Conservation (phyloP, 2,888 invertebrate genomes). For the Actias luna region DNA sequence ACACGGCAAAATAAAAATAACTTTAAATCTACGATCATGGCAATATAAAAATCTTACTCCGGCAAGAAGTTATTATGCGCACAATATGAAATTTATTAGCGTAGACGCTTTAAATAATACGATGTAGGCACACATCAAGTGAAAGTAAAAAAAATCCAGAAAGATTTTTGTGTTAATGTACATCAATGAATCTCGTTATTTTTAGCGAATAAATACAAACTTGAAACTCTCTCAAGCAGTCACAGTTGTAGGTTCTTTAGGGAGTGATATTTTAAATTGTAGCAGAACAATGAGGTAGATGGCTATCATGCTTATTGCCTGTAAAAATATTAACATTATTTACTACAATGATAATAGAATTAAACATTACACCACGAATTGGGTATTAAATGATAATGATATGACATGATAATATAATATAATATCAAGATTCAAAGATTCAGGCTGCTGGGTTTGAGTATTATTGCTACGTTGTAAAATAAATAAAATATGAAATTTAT, state of each 20-base stretch:
- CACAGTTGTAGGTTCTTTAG: slow-evolving; percentile 53
- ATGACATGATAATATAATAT: too few relatives aligned
- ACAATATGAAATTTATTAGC: neutral
- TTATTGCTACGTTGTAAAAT: too few relatives aligned
- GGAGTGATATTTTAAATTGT: slow-evolving; percentile 84
- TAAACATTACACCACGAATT: too few relatives aligned
- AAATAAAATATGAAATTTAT: too few relatives aligned
- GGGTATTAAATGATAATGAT: too few relatives aligned
- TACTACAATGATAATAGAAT: too few relatives aligned
- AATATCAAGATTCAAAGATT: too few relatives aligned
- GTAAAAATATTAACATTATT: slow-evolving; percentile 50
- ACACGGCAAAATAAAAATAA: neutral
- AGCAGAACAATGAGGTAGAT: slow-evolving; percentile 85
- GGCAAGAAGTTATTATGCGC: neutral
- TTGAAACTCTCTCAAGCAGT: neutral
- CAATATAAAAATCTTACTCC: neutral
- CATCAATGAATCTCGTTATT: neutral
- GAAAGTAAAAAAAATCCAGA: neutral
- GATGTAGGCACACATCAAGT: neutral
- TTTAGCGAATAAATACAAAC: neutral
- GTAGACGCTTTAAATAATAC: neutral
- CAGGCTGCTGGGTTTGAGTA: too few relatives aligned
- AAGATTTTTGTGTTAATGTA: neutral
- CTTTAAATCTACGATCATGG: neutral
- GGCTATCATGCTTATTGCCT: slow-evolving; percentile 84